phyloP scores from a whole-genome alignment of 2,113 vertebrate genomes.

The Protomyctophum bolini region DNA sequence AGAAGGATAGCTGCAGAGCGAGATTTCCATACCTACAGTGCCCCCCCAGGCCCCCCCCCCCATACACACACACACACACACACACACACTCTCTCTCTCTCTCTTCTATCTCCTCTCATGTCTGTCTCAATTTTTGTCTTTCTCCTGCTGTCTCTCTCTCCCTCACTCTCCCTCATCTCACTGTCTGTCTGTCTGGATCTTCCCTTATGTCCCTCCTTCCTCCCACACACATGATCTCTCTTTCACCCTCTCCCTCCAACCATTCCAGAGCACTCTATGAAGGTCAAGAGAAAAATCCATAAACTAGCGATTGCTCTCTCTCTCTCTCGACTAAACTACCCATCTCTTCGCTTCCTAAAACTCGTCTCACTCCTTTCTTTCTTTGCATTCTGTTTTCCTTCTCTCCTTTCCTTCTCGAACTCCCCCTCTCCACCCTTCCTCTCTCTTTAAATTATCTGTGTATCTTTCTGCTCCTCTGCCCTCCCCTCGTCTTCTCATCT shows the following conservation, averaged over 20 bases:
- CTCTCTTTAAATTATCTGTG: not conserved
- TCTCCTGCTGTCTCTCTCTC: too few relatives aligned
- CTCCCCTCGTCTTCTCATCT: conserved; percentile 23
- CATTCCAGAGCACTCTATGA: too few relatives aligned
- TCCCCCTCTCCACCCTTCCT: not conserved
- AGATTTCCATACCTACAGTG: conserved; percentile 36
- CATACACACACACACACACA: too few relatives aligned
- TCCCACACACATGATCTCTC: not conserved
- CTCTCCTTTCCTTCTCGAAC: not conserved
- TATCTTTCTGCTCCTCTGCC: not conserved
- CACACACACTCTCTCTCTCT: too few relatives aligned
- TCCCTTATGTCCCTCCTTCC: not conserved
- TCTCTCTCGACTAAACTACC: not conserved
- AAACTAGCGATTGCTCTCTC: not conserved
- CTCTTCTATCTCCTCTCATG: not conserved
- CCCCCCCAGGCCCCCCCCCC: conserved; percentile 13
- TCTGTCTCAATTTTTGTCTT: not conserved
- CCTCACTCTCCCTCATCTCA: conserved; percentile 74
- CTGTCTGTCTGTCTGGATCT: conserved; percentile 4
- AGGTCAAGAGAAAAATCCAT: too few relatives aligned
- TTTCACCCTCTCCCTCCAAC: not conserved
- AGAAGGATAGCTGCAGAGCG: conserved; percentile 25
- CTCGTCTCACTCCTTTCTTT: not conserved
- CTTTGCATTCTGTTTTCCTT: not conserved
- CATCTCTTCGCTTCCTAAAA: not conserved